Percentiles rank a stretch among this genome's conserved stretches.
Evolutionary conservation across 1,140 invertebrate species (phyloP).

Genomic region (Cydia strobilella): DNA sequence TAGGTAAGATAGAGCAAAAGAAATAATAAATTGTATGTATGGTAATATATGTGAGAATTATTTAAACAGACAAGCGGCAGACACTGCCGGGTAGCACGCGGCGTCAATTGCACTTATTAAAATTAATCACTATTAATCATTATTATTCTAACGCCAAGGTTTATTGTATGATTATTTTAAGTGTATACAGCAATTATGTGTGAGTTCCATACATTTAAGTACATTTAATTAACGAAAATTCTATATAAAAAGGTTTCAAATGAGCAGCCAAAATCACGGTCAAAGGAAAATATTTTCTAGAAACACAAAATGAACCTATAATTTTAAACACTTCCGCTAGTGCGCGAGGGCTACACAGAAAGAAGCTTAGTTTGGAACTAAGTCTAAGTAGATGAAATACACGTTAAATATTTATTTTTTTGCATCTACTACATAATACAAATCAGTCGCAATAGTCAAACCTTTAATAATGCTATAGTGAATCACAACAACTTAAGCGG

Average conservation of each 20-base stretch:
- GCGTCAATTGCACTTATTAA: slow-evolving; percentile 44
- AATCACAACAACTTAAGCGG: neutral
- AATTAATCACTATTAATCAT: slow-evolving; percentile 16
- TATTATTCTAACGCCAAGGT: slow-evolving; percentile 16
- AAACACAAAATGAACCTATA: too few species aligned
- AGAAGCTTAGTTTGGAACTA: too few species aligned
- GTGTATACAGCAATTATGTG: neutral
- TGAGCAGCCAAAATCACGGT: neutral
- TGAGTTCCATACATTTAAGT: slow-evolving; percentile 10
- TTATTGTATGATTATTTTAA: slow-evolving; percentile 17
- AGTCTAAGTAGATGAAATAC: too few species aligned
- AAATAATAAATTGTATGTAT: slow-evolving; percentile 66
- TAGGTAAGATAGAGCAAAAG: slow-evolving; percentile 59
- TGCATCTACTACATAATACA: too few species aligned
- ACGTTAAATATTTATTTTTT: too few species aligned
- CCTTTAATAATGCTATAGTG: neutral
- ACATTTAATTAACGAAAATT: neutral
- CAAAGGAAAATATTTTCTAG: too few species aligned
- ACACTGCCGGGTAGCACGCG: slow-evolving; percentile 47
- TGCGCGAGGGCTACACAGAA: too few species aligned
- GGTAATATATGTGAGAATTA: slow-evolving; percentile 65
- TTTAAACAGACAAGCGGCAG: slow-evolving; percentile 41
- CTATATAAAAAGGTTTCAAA: neutral
- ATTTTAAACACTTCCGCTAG: too few species aligned
- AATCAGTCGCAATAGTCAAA: too few species aligned